Percentiles rank a stretch among this genome's conserved stretches.
Conservation (phyloP, 2,113 vertebrate genomes). For the Fregetta grallaria region DNA sequence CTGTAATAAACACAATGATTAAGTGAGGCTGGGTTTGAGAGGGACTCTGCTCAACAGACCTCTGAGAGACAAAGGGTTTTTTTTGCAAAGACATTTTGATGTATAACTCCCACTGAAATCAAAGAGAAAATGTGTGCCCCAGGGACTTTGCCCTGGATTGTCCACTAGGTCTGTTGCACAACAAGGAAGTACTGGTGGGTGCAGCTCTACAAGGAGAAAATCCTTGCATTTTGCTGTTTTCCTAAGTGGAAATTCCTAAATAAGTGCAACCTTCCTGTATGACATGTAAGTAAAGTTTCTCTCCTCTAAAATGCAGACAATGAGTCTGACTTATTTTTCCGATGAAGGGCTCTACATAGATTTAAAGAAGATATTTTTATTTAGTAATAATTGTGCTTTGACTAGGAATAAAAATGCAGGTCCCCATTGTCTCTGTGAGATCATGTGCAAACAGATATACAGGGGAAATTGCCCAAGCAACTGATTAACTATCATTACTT, state of each 20-base stretch:
- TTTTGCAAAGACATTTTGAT: background rate
- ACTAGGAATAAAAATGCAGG: background rate
- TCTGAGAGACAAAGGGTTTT: background rate
- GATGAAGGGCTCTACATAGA: background rate
- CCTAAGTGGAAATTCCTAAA: background rate
- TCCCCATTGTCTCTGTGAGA: background rate
- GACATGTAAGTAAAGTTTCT: background rate
- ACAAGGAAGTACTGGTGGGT: background rate
- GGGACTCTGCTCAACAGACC: background rate
- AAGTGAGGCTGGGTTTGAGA: background rate
- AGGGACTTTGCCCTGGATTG: background rate
- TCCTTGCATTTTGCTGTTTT: background rate
- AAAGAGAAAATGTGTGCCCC: background rate
- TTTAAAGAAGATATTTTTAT: background rate
- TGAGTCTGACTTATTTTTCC: background rate
- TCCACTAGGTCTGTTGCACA: background rate
- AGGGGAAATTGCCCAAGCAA: background rate
- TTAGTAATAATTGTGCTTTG: background rate
- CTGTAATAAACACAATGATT: background rate
- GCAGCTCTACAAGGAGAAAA: background rate
- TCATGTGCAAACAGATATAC: background rate
- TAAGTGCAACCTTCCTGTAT: background rate
- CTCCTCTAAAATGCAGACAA: background rate
- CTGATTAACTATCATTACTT: background rate
- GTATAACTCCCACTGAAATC: background rate